Evolutionary conservation across 2,888 invertebrate genomes (phyloP).

Genomic region (Acleris holmiana): DNA sequence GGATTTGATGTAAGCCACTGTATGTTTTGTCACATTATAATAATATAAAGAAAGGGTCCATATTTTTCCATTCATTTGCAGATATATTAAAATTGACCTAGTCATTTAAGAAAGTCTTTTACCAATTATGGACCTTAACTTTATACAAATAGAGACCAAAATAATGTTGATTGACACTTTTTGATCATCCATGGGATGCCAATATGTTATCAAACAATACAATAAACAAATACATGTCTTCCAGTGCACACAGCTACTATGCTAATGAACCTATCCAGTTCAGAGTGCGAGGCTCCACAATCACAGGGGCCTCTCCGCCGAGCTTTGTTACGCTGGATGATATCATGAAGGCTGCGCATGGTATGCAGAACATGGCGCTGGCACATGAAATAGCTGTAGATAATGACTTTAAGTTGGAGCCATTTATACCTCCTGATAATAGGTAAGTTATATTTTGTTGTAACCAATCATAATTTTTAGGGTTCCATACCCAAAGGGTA

Average conservation of each 20-base stretch:
- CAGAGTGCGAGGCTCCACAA: slow-evolving; percentile 83
- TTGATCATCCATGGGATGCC: neutral
- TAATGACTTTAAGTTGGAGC: slow-evolving; percentile 94
- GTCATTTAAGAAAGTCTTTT: no score
- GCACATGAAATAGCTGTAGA: slow-evolving; percentile 99
- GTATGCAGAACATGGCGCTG: slow-evolving; percentile 96
- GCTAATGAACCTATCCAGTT: slow-evolving; percentile 79
- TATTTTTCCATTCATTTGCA: no score
- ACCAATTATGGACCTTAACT: no score
- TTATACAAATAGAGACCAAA: no score
- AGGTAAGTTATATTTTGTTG: slow-evolving; percentile 72
- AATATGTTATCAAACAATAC: neutral
- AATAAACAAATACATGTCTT: slow-evolving; percentile 21
- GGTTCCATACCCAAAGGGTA: no score
- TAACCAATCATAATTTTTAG: no score
- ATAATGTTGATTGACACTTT: no score
- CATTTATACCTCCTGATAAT: slow-evolving; percentile 90
- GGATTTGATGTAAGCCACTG: no score
- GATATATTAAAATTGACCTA: no score
- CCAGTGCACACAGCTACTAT: slow-evolving; percentile 61
- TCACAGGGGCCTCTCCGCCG: slow-evolving; percentile 90
- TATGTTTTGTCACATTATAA: no score
- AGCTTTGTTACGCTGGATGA: slow-evolving; percentile 93
- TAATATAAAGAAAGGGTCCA: no score
- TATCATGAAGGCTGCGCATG: slow-evolving; percentile 94